Conservation (phyloP, 2,797 vertebrate species). For the Lateolabrax maculatus region DNA sequence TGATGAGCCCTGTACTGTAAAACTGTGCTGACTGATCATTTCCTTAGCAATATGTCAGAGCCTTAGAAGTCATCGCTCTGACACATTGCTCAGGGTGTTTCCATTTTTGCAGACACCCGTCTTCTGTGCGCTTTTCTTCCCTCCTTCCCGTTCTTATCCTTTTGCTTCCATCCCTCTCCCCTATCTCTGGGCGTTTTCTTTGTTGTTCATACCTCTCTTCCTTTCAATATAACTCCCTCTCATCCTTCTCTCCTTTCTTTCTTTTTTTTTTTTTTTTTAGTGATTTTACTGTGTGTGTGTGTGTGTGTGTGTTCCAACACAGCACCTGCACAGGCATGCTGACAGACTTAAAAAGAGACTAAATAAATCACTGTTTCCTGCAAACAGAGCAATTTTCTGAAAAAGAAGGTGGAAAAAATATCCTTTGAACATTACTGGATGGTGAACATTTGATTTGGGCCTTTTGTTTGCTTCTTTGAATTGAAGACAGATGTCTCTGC, state of each 20-base stretch:
- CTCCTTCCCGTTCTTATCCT: conserved; percentile 35
- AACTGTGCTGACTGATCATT: conserved; percentile 78
- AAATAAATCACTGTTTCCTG: conserved; percentile 73
- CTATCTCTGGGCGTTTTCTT: conserved; percentile 71
- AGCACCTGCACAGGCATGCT: conserved; percentile 70
- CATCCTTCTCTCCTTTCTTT: conserved; percentile 27
- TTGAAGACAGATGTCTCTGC: conserved; percentile 39
- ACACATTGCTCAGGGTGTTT: conserved; percentile 72
- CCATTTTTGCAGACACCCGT: conserved; percentile 68
- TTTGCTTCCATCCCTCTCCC: conserved; percentile 47
- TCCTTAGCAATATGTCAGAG: conserved; percentile 68
- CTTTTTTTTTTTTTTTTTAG: conserved; percentile 23
- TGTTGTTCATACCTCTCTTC: conserved; percentile 60
- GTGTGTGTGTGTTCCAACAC: conserved; percentile 41
- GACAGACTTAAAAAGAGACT: conserved; percentile 63
- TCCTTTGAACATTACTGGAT: conserved; percentile 63
- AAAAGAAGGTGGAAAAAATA: conserved; percentile 27
- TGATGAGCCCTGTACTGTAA: conserved; percentile 57
- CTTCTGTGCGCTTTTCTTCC: conserved; percentile 56
- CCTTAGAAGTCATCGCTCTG: conserved; percentile 67
- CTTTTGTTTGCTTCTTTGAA: conserved; percentile 38
- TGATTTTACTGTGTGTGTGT: conserved; percentile 36
- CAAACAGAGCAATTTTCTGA: conserved; percentile 67
- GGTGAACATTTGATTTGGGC: conserved; percentile 42
- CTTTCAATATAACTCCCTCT: conserved; percentile 34